A percentile compares a stretch with the other conserved stretches of the same genome.
phyloP scores from a whole-genome alignment of 92 coral and sea anemone genomes.

The Pocillopora meandrina region DNA sequence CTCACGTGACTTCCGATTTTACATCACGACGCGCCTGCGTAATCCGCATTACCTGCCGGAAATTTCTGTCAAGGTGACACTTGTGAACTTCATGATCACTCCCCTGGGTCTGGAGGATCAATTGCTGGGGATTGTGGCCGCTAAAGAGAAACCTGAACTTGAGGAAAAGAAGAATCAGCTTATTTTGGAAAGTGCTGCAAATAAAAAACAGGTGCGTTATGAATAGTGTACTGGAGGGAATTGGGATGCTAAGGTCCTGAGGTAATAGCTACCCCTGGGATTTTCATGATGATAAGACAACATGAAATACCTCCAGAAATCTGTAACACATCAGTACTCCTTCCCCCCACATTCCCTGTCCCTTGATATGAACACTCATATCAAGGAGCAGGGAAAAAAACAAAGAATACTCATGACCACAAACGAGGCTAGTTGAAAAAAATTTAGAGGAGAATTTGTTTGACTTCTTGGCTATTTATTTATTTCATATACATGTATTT shows the following conservation, averaged over 20 bases:
- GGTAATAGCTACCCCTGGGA: background rate
- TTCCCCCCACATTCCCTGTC: too few relatives aligned
- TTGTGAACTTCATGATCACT: conserved; percentile 98
- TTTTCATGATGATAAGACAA: too few relatives aligned
- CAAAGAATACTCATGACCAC: too few relatives aligned
- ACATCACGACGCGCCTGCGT: conserved; percentile 97
- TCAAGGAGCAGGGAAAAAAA: too few relatives aligned
- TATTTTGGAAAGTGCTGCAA: conserved; percentile 96
- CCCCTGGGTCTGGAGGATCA: conserved; percentile 99
- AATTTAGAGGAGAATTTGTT: too few relatives aligned
- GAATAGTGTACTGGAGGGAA: background rate
- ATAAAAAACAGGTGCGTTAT: conserved; percentile 89
- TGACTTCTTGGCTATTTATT: too few relatives aligned
- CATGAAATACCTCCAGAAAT: too few relatives aligned
- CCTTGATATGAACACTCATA: too few relatives aligned
- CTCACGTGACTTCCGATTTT: conserved; percentile 99
- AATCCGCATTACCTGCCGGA: conserved; percentile 99
- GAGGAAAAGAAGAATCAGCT: conserved; percentile 97
- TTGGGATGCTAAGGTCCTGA: background rate
- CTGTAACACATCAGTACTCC: too few relatives aligned
- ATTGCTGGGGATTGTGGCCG: conserved; percentile 96
- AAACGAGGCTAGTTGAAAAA: too few relatives aligned
- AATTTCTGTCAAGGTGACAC: conserved; percentile 96
- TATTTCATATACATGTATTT: background rate
- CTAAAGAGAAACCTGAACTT: conserved; percentile 96